Evolutionary conservation across 2,113 vertebrate species (phyloP).

Genomic region (Brachypodius melanocephalos): DNA sequence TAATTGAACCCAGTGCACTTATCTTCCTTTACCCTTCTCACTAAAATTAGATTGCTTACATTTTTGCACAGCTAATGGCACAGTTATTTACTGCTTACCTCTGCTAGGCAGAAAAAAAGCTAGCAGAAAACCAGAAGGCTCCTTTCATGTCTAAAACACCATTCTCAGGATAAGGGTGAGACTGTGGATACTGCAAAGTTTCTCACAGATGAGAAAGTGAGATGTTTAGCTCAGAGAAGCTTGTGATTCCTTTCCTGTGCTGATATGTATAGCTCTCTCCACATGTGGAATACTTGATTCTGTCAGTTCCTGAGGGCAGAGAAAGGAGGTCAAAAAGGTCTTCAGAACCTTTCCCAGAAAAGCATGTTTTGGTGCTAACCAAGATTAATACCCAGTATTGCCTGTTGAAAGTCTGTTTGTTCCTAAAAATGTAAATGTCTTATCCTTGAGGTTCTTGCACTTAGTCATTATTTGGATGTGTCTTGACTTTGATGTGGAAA

Average conservation of each 20-base stretch:
- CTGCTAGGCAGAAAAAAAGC: neutral
- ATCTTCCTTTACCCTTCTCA: neutral
- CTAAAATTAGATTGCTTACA: slow-evolving; percentile 39
- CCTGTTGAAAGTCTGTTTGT: neutral
- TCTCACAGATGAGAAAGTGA: neutral
- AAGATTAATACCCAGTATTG: neutral
- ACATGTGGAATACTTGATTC: neutral
- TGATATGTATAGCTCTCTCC: neutral
- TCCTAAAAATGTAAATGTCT: neutral
- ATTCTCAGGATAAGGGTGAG: neutral
- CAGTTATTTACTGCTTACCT: neutral
- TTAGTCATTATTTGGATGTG: neutral
- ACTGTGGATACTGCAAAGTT: neutral
- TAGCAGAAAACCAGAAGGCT: neutral
- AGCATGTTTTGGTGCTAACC: neutral
- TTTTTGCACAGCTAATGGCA: neutral
- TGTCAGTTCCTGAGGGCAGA: neutral
- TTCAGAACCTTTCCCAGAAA: neutral
- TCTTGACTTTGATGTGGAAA: slow-evolving; percentile 2
- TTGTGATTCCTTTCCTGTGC: neutral
- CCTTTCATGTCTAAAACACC: neutral
- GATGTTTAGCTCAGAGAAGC: neutral
- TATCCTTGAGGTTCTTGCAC: neutral
- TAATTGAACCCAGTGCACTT: neutral
- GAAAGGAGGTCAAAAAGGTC: neutral